Evolutionary conservation across 2,797 vertebrate species (phyloP).

Genomic region (Amniataba percoides): DNA sequence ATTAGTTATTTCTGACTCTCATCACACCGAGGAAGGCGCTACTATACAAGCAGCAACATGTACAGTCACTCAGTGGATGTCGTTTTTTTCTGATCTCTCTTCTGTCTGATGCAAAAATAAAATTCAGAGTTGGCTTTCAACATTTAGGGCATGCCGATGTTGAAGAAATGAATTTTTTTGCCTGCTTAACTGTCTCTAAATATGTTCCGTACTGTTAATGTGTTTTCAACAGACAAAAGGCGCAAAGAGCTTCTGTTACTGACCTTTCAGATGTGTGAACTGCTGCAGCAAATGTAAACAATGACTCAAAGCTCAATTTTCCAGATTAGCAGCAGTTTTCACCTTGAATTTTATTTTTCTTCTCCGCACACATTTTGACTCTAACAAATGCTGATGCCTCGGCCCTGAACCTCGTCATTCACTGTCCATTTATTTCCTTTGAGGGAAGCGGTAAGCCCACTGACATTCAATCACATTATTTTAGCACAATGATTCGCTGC

Average conservation of each 20-base stretch:
- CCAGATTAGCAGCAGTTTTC: constrained; percentile 21
- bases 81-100: constrained; percentile 31
- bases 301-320: constrained; percentile 6
- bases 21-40: constrained; percentile 3
- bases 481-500: constrained; percentile 77
- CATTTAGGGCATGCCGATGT: constrained; percentile 14
- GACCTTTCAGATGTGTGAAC: constrained; percentile 43
- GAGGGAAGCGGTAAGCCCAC: constrained; percentile 70
- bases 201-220: constrained; percentile 32
- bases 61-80: constrained; percentile 11
- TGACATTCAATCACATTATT: constrained; percentile 85
- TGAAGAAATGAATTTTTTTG: constrained; percentile 25
- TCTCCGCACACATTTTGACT: constrained; percentile 44
- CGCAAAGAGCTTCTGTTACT: constrained; percentile 25
- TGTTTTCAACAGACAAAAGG: constrained; percentile 22
- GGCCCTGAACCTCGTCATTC: constrained; percentile 66
- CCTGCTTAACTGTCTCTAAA: constrained; percentile 40
- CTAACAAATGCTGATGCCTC: constrained; percentile 57
- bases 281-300: constrained; percentile 21
- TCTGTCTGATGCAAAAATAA: constrained; percentile 32
- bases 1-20: constrained; percentile 40
- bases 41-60: not conserved
- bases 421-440: constrained; percentile 74
- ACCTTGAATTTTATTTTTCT: constrained; percentile 35
- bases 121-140: constrained; percentile 7